Evolutionary conservation across 2,888 invertebrate genomes (phyloP), one percentile per base, ranked within the genome.

Genomic region (Rhyacophila evoluta): DNA sequence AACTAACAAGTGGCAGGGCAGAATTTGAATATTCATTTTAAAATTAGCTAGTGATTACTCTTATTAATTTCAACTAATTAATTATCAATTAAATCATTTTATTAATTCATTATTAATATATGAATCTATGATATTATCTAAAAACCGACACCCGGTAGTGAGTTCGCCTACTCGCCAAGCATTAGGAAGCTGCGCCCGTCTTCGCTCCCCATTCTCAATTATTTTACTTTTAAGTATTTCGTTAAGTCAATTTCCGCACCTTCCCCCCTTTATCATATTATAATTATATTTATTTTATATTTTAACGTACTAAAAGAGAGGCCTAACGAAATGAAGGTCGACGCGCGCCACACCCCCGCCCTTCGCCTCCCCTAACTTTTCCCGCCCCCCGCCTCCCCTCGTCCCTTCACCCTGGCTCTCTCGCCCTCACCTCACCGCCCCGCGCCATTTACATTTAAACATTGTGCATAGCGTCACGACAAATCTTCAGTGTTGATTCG

Each of bases 11-110:
- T 79, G 81, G 81, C 82, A 81, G 81, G 81, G 81, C 81, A 81
- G 80, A 82, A 82, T 77, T 81, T 80, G 75, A 81, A 79, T 80
- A 81, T 81, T 81, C 75, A 79, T 77, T 75, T 78, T 75, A 75
- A 80, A 81, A 81, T 82, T 81, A 82, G 81, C 81, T 82, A 83
- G 81, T 83, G 83, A 83, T 80, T 83, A 83, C 83, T 82, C 83
- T 81, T 83, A 81, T 82, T 82, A 82, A 82, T 82, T 82, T 83
- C 82, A 83, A 83, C 84, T 83, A 84, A 83, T 80, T 81, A 81
- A 80, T 82, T 81, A 82, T 82, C 79, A 82, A 81, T 81, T 81
- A 81, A 81, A 82, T 82, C 75, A 80, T 80, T 76, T 79, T 79
- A 80, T 80, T 82, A 81, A 79, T 83, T 77, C 77, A 75, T 77